These are phyloP conservation scores for Diglossa cyanea DNA, from an alignment of 2,797 vertebrate genomes.

Conservation along the genomic window DNA sequence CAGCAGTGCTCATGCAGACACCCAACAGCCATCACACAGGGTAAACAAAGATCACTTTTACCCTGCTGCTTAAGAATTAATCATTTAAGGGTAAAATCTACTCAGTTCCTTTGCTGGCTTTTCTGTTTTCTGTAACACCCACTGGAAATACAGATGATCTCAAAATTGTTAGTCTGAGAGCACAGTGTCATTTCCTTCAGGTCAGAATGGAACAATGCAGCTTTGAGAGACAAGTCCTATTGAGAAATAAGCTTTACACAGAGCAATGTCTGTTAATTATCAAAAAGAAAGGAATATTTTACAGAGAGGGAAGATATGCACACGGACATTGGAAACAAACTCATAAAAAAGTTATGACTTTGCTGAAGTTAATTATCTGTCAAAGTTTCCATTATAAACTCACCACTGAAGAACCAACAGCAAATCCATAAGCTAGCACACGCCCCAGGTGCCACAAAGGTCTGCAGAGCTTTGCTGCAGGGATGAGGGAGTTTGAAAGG, in stretches of 20 bases:
- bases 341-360: neutral
- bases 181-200: neutral
- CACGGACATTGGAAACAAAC: conserved; percentile 2
- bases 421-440: neutral
- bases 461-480: neutral
- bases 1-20: neutral
- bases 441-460: neutral
- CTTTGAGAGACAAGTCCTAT: neutral
- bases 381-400: conserved; percentile 18
- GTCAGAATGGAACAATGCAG: neutral
- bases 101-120: neutral
- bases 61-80: neutral
- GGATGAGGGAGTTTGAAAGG: neutral
- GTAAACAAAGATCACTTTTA: neutral
- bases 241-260: neutral
- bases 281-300: conserved; percentile 4
- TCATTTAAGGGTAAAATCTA: neutral
- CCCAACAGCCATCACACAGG: neutral
- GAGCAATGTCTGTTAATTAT: neutral
- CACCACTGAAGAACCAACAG: neutral
- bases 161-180: neutral
- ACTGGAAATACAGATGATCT: neutral
- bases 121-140: neutral
- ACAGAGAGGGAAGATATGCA: neutral
- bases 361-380: neutral